Percentiles rank a stretch among this genome's conserved stretches.
Conservation (phyloP, 1,140 invertebrate genomes). For the Drosophila santomea region DNA sequence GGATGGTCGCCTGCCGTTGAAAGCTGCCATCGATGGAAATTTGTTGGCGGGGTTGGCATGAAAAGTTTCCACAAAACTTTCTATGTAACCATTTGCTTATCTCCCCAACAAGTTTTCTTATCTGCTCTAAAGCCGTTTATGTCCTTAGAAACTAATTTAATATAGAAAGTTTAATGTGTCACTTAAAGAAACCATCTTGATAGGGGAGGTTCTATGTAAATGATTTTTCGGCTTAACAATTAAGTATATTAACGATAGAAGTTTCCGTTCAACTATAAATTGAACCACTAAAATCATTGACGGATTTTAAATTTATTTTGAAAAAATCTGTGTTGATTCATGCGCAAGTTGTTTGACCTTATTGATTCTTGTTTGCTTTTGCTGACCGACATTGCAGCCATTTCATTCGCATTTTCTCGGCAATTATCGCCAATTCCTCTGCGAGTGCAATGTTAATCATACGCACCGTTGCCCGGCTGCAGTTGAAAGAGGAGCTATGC, state of each 20-base stretch:
- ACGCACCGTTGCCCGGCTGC: constrained; percentile 63
- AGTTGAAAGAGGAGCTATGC: constrained; percentile 42
- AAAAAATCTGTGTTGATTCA: no score
- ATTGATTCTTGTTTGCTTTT: not conserved
- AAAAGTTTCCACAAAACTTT: constrained; percentile 8
- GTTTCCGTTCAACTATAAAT: no score
- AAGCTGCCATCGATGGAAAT: constrained; percentile 5
- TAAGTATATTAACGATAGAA: no score
- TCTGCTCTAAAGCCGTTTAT: constrained; percentile 3
- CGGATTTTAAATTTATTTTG: no score
- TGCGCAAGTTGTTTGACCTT: not conserved
- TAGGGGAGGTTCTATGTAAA: not conserved
- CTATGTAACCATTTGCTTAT: not conserved
- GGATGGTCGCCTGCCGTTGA: not conserved
- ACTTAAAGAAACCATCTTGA: not conserved
- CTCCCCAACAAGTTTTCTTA: constrained; percentile 12
- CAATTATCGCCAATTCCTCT: constrained; percentile 1
- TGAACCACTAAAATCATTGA: no score
- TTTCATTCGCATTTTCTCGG: not conserved
- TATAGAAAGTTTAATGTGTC: not conserved
- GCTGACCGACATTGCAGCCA: not conserved
- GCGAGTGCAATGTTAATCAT: constrained; percentile 57
- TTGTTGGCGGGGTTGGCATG: not conserved
- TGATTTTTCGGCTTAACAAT: not conserved
- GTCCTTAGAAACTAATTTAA: not conserved